Evolutionary conservation across 2,888 invertebrate genomes (phyloP).

Genomic region (Lomographa bimaculata): DNA sequence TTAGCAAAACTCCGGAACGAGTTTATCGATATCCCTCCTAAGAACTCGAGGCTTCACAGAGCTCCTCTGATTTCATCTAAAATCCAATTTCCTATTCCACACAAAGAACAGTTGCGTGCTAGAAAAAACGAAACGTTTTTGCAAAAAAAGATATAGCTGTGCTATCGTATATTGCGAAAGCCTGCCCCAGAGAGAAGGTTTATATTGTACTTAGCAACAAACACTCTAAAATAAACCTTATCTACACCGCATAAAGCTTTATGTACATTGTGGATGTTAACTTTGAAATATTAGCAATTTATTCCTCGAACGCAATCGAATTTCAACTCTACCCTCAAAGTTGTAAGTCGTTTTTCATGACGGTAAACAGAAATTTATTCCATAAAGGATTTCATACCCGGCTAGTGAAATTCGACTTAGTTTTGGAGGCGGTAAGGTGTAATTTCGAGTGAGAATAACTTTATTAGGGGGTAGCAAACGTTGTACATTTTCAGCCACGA

Average conservation of each 20-base stretch:
- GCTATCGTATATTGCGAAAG: slow-evolving; percentile 17
- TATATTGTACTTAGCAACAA: slow-evolving; percentile 4
- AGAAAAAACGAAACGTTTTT: slow-evolving; percentile 20
- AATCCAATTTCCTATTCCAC: slow-evolving; percentile 14
- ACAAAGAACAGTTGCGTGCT: slow-evolving; percentile 10
- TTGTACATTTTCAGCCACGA: slow-evolving; percentile 59
- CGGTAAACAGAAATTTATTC: slow-evolving; percentile 36
- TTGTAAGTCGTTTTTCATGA: slow-evolving; percentile 14
- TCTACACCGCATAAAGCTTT: background rate
- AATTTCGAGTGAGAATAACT: slow-evolving; percentile 42
- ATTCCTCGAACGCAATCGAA: slow-evolving; percentile 10
- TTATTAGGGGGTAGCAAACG: slow-evolving; percentile 51
- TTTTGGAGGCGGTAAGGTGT: slow-evolving; percentile 27
- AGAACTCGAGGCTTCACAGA: too few species aligned
- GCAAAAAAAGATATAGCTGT: slow-evolving; percentile 18
- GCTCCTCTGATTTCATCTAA: slow-evolving; percentile 8
- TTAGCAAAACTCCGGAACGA: too few species aligned
- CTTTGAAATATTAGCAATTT: slow-evolving; percentile 25
- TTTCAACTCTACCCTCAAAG: slow-evolving; percentile 21
- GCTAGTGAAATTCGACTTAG: slow-evolving; percentile 31
- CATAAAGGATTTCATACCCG: slow-evolving; percentile 37
- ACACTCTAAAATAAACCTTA: slow-evolving; percentile 3
- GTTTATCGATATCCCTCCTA: too few species aligned
- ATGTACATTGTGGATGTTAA: background rate
- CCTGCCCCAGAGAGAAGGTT: slow-evolving; percentile 8